Conservation (phyloP, 2,888 invertebrate genomes). For the Aporophyla nigra region DNA sequence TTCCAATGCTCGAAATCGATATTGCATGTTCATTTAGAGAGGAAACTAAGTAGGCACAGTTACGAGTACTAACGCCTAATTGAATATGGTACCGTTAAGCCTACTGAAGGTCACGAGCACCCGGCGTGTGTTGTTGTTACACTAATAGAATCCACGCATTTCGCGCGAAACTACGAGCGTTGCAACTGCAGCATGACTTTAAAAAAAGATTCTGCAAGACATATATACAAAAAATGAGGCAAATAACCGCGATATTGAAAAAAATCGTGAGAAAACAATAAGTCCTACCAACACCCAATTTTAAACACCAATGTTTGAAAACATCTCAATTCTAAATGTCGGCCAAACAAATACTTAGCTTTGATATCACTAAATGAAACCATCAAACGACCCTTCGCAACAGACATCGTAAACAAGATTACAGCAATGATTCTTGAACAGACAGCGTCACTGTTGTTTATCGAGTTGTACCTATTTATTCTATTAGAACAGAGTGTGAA, state of each 20-base stretch:
- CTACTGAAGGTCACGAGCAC: conserved; percentile 44
- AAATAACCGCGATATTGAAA: neutral
- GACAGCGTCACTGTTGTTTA: conserved; percentile 36
- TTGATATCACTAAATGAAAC: conserved; percentile 26
- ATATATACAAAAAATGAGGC: neutral
- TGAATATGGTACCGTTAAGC: conserved; percentile 56
- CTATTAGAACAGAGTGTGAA: conserved; percentile 15
- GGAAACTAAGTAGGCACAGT: neutral
- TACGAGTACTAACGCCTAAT: conserved; percentile 49
- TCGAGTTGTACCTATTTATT: conserved; percentile 18
- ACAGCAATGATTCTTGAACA: conserved; percentile 38
- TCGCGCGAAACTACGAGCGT: conserved; percentile 17
- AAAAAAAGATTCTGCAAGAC: conserved; percentile 6
- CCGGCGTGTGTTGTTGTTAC: conserved; percentile 43
- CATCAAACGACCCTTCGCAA: conserved; percentile 37
- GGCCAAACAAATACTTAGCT: conserved; percentile 22
- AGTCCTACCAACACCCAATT: neutral
- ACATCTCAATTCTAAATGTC: conserved; percentile 6
- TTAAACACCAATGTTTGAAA: neutral
- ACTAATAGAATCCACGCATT: conserved; percentile 53
- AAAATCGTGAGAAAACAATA: neutral
- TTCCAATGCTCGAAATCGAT: neutral
- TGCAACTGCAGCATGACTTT: conserved; percentile 41
- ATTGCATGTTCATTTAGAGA: neutral
- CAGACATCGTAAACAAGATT: conserved; percentile 50